phyloP scores from a whole-genome alignment of 1,140 invertebrate species.

The Drosophila dunni region DNA sequence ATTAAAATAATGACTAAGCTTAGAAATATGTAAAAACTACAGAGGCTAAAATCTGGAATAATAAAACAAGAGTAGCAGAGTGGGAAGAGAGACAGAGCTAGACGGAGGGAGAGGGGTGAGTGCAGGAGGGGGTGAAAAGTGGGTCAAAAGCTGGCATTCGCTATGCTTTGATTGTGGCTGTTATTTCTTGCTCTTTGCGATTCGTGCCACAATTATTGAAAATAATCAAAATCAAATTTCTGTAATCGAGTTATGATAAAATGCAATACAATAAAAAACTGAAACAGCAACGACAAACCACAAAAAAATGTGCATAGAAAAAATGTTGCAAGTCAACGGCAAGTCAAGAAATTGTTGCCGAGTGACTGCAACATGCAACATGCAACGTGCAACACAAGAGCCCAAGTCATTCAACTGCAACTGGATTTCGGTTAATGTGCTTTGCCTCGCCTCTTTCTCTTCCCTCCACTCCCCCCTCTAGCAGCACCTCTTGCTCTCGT shows the following conservation, averaged over 20 bases:
- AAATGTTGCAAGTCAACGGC: conserved; percentile 48
- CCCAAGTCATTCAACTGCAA: conserved; percentile 74
- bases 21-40: neutral
- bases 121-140: conserved; percentile 9
- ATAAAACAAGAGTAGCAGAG: neutral
- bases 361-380: conserved; percentile 50
- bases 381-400: conserved; percentile 48
- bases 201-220: conserved; percentile 27
- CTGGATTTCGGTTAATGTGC: conserved; percentile 76
- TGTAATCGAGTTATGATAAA: conserved; percentile 54
- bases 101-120: neutral
- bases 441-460: conserved; percentile 34
- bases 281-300: conserved; percentile 1
- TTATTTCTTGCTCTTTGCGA: conserved; percentile 21
- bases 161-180: conserved; percentile 8
- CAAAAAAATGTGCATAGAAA: conserved; percentile 8
- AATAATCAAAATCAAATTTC: conserved; percentile 49
- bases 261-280: conserved; percentile 16
- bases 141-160: conserved; percentile 38
- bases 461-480: neutral
- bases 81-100: neutral
- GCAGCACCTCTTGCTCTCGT: neutral
- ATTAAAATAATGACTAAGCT: conserved; percentile 10
- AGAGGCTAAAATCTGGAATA: neutral
- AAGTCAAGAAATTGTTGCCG: conserved; percentile 33